Evolutionary conservation across 2,797 vertebrate species (phyloP), one percentile per base, ranked within the genome.

Genomic region (Cryptoprocta ferox): DNA sequence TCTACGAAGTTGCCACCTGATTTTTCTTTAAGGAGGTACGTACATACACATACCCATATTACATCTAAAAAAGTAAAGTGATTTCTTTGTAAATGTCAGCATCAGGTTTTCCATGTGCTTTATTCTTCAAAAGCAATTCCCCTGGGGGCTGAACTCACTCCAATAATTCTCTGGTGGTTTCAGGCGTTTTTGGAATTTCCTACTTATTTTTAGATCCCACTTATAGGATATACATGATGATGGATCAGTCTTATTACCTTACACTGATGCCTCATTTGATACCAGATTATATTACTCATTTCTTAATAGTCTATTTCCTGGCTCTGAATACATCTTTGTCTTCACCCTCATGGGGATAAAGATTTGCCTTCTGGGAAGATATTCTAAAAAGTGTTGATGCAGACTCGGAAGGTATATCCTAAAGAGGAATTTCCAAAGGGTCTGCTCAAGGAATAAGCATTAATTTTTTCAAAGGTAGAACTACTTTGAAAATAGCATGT

Each of bases 381-480:
- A 65, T 63, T 84, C 26, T 61, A 95, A 82, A 1, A 18, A 81
- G 50, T 61, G 4, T 18, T 42, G n/a, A 24, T 42, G 15, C 2
- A 37, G 18, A 13, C 1, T 53, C 24, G n/a, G n/a, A 85, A 80
- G 56, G 75, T 19, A 50, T 56, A 3, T 78, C 14, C 48, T 19
- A 50, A 76, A 39, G 82, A 83, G 18, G 39, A 45, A 8, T 61
- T 88, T 91, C 59, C 59, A 70, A 91, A 82, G 26, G 28, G 5
- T 70, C 85, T 73, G 5, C 42, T 83, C 32, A 56, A 73, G 65
- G 50, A 95, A 71, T 37, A 48, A 85, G 26, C 66, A 37, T 39
- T 73, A 30, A 71, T 78, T 14, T 97, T 85, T 93, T 50, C 66
- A 91, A 65, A 92, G 86, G 45, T 8, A 84, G 95, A 81, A 81